phyloP scores from a whole-genome alignment of 2,888 invertebrate species.

The Pharmacophagus antenor region DNA sequence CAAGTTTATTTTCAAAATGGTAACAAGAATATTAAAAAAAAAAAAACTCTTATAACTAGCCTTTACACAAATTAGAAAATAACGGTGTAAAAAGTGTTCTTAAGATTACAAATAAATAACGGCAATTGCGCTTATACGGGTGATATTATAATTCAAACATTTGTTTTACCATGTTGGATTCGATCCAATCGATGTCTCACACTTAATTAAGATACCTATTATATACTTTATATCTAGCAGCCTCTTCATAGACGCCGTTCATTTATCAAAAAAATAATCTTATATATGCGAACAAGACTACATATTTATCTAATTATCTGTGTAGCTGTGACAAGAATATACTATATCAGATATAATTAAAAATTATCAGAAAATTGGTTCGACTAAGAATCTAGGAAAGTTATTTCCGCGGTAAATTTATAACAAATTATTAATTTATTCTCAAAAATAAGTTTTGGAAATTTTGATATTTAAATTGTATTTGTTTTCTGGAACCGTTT shows the following conservation, averaged over 20 bases:
- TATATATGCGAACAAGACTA: neutral
- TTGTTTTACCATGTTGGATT: neutral
- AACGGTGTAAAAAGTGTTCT: constrained; percentile 7
- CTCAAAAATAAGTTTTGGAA: neutral
- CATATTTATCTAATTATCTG: neutral
- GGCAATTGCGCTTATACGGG: neutral
- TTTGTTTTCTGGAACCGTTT: neutral
- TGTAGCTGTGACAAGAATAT: neutral
- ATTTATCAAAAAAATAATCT: neutral
- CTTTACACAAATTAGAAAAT: constrained; percentile 17
- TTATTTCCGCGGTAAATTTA: neutral
- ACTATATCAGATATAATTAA: neutral
- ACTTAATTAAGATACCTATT: neutral
- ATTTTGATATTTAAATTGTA: neutral
- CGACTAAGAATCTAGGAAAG: neutral
- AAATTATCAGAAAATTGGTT: neutral
- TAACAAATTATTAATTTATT: neutral
- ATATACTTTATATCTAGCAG: constrained; percentile 4
- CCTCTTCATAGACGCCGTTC: neutral
- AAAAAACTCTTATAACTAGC: constrained; percentile 17
- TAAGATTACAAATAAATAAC: constrained; percentile 28
- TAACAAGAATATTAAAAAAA: constrained; percentile 21
- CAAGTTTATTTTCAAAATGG: constrained; percentile 21
- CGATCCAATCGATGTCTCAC: neutral
- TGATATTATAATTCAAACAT: neutral